Evolutionary conservation across 2,888 invertebrate species (phyloP), one percentile per base, ranked within the genome.

Genomic region (Drosophila siamana): DNA sequence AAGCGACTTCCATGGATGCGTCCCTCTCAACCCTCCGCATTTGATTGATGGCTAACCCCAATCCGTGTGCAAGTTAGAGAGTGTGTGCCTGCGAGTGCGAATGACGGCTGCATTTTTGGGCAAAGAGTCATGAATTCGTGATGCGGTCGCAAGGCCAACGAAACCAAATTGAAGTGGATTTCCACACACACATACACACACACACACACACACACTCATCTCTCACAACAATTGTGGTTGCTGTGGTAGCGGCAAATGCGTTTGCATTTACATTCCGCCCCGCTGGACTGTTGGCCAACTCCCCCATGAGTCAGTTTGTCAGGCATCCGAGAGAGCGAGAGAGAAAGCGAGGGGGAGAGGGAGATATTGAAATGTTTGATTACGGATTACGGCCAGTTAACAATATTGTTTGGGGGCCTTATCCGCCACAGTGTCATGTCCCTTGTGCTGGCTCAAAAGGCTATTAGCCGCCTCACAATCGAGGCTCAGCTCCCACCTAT

Each of bases 131-230:
- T 82, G 84, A 71, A 86, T 86, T 80, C 73, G 70, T 83, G 84
- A 82, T 82, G 78, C 54, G 78, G 63, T 68, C 51, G 56, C 72
- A 69, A 77, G 74, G 69, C 74, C 74, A 77, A 67, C 50, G 48
- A 26, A 69, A 30, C 52, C 65, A 83, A 86, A 80, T 80, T 83
- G 80, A 82, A 86, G 84, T 82, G 86, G 76, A 74, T 83, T 73
- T 78, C 67, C 9, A 28, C 28, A 3, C 11, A 28, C 9, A 28
- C 28, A 28, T 3, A 11, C 2, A 9, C 9, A 28, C n/a, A n/a
- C 33, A 28, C 9, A 28, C 28, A 28, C 11, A 11, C 2, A 9
- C 9, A 28, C n/a, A n/a, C 33, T n/a, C 33, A 4, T 4, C 33
- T 33, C n/a, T 33, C 36, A 47, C 24, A 54, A 47, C 43, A 64